These are phyloP conservation scores for Phrynosoma blainvillii DNA, from an alignment of 2,113 vertebrate species.

Conservation along the genomic window DNA sequence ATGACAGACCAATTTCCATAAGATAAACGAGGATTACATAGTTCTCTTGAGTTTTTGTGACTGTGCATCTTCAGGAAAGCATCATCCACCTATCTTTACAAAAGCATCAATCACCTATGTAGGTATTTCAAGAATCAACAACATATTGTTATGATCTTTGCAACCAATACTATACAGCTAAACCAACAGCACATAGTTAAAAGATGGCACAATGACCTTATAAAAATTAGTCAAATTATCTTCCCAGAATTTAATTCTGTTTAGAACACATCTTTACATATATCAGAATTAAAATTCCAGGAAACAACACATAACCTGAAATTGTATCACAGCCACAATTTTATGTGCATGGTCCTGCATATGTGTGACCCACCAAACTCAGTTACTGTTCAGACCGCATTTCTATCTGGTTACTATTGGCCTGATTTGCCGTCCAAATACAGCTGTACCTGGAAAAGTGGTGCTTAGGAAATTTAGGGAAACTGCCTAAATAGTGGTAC, in stretches of 20 bases:
- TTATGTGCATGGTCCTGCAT: not conserved
- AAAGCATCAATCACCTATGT: not conserved
- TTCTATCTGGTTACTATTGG: too few relatives aligned
- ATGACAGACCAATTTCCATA: too few relatives aligned
- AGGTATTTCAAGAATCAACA: slow-evolving; percentile 45
- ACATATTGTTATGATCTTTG: slow-evolving; percentile 41
- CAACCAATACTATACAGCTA: slow-evolving; percentile 30
- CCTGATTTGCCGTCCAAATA: not conserved
- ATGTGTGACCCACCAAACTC: not conserved
- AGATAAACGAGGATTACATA: not conserved
- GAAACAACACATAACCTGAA: slow-evolving; percentile 21
- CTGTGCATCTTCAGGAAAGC: slow-evolving; percentile 43
- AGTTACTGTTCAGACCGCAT: too few relatives aligned
- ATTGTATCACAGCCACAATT: slow-evolving; percentile 6
- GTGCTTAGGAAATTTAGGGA: not conserved
- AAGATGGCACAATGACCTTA: slow-evolving; percentile 29
- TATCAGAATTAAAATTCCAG: slow-evolving; percentile 37
- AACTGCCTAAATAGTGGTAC: not conserved
- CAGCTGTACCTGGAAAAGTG: not conserved
- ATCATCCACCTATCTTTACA: not conserved
- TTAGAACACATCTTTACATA: slow-evolving; percentile 14
- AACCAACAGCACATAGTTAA: not conserved
- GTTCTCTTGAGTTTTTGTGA: slow-evolving; percentile 33
- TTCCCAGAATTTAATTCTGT: slow-evolving; percentile 33
- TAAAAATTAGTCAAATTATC: slow-evolving; percentile 16